Conservation (phyloP, 2,888 invertebrate species). For the Fragum fragum region DNA sequence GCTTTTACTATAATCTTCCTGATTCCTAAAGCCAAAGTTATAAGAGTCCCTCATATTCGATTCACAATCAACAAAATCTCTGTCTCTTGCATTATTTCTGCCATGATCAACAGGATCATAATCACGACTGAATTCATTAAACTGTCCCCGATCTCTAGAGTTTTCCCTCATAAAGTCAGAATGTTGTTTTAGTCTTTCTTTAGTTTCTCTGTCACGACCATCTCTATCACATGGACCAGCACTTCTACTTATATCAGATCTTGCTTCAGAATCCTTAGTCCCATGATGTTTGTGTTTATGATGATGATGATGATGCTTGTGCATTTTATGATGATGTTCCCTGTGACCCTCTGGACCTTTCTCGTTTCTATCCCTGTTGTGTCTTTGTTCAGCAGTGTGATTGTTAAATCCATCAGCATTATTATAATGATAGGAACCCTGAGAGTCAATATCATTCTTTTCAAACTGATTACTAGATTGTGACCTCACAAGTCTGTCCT, state of each 20-base stretch:
- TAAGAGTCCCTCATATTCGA: neutral
- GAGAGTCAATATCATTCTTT: neutral
- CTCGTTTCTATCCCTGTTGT: neutral
- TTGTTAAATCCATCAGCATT: neutral
- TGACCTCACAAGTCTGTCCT: neutral
- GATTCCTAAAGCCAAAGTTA: neutral
- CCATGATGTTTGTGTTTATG: neutral
- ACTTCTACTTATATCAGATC: neutral
- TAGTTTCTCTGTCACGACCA: no score
- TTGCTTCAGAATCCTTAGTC: neutral
- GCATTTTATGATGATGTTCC: neutral
- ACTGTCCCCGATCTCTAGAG: neutral
- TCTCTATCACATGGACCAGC: no score
- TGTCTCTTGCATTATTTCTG: neutral
- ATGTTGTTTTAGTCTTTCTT: neutral
- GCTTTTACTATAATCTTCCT: neutral
- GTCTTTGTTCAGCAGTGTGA: neutral
- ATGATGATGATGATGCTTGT: neutral
- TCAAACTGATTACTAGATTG: neutral
- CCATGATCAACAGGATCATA: neutral
- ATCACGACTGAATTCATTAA: neutral
- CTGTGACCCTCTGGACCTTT: neutral
- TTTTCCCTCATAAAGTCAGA: neutral
- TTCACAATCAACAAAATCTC: neutral
- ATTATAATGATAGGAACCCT: neutral